Evolutionary conservation across 2,888 invertebrate genomes (phyloP), one percentile per base, ranked within the genome.

Genomic region (Dynastes hyllus): DNA sequence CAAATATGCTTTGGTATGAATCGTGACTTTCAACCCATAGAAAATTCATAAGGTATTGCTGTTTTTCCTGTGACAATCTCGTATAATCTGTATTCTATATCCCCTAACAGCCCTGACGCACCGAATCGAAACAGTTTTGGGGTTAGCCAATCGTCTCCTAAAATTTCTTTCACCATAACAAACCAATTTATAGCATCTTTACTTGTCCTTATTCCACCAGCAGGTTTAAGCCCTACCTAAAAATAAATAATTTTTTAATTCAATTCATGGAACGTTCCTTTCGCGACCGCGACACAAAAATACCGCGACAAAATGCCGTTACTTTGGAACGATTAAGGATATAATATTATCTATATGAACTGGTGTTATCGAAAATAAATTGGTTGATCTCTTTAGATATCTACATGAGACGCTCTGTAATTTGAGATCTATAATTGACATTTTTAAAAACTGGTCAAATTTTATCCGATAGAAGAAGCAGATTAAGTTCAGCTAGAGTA

Each of bases 151-250:
- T 94, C 93, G 75, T 93, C 90, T 2, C 98, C 99, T 22, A 99
- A 91, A 82, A 97, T 94, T 83, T 93, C 93, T 86, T 95, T 93
- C 8, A 98, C 93, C 79, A 99, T 89, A 3, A 94, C 91, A 84
- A 98, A 90, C 97, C 98, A 99, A 80, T 93, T 91, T 51, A 98
- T 91, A 0, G 97, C 96, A 87, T 99, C 98, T 69, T 92, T 91
- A 0, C 94, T 92, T 0, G 95, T 96, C 81, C 95, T 92, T 70
- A 99, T 96, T 8, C 99, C 99, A 16, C 99, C 99, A 27, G 99
- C 99, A 29, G 99, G 98, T 90, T 99, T 99, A 79, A 99, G 92
- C 1, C 99, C 99, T 81, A 99, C 94, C 96, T 96, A 86, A 86
- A 85, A 83, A 78, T 79, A 81, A 40, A 40, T 13, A 27, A 51